These are phyloP conservation scores for Hystrix brachyura DNA, from an alignment of 2,113 vertebrate species.

Conservation along the genomic window DNA sequence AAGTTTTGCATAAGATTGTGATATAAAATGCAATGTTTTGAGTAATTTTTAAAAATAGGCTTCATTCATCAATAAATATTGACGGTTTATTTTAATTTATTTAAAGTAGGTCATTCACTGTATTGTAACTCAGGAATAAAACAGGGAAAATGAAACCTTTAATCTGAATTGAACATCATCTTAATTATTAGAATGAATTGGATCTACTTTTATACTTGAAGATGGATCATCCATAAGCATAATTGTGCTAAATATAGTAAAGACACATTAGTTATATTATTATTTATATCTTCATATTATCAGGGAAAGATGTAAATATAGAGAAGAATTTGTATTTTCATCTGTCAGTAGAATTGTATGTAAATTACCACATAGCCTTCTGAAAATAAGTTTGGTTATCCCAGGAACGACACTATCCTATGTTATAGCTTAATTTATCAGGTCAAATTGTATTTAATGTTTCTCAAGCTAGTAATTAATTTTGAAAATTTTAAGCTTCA, in stretches of 20 bases:
- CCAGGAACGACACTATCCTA: background rate
- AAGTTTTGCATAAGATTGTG: background rate
- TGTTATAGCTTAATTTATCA: background rate
- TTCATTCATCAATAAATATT: slow-evolving; percentile 31
- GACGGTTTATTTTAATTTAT: background rate
- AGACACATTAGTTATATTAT: background rate
- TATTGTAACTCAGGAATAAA: background rate
- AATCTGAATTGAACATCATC: background rate
- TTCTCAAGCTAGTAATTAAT: background rate
- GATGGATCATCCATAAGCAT: slow-evolving; percentile 7
- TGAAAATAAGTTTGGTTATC: background rate
- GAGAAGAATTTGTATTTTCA: slow-evolving; percentile 33
- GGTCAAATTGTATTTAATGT: background rate
- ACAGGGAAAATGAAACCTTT: background rate
- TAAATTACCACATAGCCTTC: background rate
- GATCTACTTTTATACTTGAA: background rate
- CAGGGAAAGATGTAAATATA: background rate
- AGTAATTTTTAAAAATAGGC: background rate
- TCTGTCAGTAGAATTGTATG: background rate
- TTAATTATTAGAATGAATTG: slow-evolving; percentile 34
- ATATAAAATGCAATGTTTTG: background rate
- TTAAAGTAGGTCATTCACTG: background rate
- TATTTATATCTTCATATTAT: background rate
- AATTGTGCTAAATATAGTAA: background rate
- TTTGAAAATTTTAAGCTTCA: slow-evolving; percentile 27